A percentile compares a stretch with the other conserved stretches of the same genome.
Evolutionary conservation across 1,140 invertebrate species (phyloP).

Genomic region (Anagrus nilaparvatae): DNA sequence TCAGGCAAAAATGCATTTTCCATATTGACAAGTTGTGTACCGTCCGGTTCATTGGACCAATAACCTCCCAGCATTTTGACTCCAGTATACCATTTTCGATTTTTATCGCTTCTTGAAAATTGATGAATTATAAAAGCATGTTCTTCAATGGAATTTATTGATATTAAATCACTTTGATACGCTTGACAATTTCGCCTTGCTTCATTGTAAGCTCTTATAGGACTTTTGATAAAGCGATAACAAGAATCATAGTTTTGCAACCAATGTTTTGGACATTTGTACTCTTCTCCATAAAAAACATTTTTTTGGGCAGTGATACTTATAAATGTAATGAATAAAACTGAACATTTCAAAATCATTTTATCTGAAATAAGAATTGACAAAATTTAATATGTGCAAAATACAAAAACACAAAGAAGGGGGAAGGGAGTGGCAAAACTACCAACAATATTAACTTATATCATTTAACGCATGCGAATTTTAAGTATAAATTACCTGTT

Average conservation of each 20-base stretch:
- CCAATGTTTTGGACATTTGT: constrained; percentile 75
- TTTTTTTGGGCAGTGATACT: too few species aligned
- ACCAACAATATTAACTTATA: too few species aligned
- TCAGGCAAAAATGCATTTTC: constrained; percentile 73
- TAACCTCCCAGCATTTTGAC: constrained; percentile 58
- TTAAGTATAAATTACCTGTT: too few species aligned
- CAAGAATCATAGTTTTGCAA: constrained; percentile 63
- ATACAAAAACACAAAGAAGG: too few species aligned
- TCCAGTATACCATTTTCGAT: constrained; percentile 78
- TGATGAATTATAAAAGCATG: constrained; percentile 75
- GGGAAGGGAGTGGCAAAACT: too few species aligned
- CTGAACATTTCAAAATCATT: too few species aligned
- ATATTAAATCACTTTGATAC: constrained; percentile 69
- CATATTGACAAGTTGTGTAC: constrained; percentile 60
- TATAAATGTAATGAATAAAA: too few species aligned
- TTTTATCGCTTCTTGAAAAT: constrained; percentile 69
- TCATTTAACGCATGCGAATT: too few species aligned
- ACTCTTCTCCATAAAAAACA: too few species aligned
- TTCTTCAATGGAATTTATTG: constrained; percentile 72
- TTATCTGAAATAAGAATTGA: too few species aligned
- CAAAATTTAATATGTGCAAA: too few species aligned
- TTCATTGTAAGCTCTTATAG: constrained; percentile 63
- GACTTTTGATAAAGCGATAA: constrained; percentile 81
- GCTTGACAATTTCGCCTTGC: constrained; percentile 71
- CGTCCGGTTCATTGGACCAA: constrained; percentile 80